Base-by-base conservation (phyloP, 64 coral and sea anemone species). In the Stichodactyla helianthus region DNA sequence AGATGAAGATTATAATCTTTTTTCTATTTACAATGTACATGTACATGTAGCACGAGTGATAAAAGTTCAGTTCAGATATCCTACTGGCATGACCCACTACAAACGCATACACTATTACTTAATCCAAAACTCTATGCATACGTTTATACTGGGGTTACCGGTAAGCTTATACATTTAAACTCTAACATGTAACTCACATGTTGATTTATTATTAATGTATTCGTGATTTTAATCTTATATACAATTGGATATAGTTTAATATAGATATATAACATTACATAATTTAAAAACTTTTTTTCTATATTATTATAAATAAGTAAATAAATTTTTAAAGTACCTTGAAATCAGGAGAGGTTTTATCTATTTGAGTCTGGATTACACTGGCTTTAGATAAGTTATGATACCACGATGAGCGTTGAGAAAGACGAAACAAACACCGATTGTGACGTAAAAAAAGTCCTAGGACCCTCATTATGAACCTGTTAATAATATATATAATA, bases 381-480 rank as follows among this genome's bases (percentile, higher is more conserved):
- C 91, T 84, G 7, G 94, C 88, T 5, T 83, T 79, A 7, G 94
- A 86, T 19, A 96, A 67, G 78, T 96, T 85, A 87, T 96, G 94
- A 22, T 93, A 96, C 23, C 50, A 59, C 28, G 51, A 77, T 16
- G 78, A 81, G 0, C 26, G 77, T 51, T 23, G 78, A 51, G 20
- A 10, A 52, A 81, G 4, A 6, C 78, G 50, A 12, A 7, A 54
- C 16, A 81, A 53, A 54, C 78, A 80, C 52, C 44, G 50, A 51
- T 52, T 14, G 19, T 52, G 50, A 22, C 77, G 78, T 28, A 91
- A 44, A 44, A 91, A 91, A 58, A 26, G 11, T 18, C 50, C 77
- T 25, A 91, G 23, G 19, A 59, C 89, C 28, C 89, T 84, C 89
- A 91, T 91, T 27, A 67, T 91, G 77, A 71, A 82, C 50, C 10